Percentiles rank a stretch among this genome's conserved stretches.
These are phyloP conservation scores for Cebidichthys violaceus DNA, from an alignment of 2,113 vertebrate genomes.

Conservation along the genomic window DNA sequence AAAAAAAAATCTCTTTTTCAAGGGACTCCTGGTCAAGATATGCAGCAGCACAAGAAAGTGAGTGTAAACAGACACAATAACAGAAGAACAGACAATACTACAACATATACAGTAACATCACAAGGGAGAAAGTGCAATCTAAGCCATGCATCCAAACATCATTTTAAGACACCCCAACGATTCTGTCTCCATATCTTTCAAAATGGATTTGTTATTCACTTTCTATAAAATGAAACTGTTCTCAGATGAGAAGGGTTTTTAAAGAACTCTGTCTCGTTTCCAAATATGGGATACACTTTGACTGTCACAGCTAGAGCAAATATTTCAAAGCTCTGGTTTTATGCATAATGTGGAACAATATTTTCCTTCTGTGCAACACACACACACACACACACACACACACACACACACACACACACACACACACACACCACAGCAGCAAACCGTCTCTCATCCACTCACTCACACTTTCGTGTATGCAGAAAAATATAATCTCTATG, in stretches of 20 bases:
- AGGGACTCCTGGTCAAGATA: not conserved
- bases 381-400: not conserved
- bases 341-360: not conserved
- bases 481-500: not conserved
- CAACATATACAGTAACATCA: not conserved
- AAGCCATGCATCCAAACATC: not conserved
- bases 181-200: not conserved
- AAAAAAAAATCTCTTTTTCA: not conserved
- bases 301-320: not conserved
- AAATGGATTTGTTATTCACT: not conserved
- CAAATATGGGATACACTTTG: not conserved
- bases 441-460: not conserved
- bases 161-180: not conserved
- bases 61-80: not conserved
- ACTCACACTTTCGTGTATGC: not conserved
- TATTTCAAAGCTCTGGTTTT: constrained; percentile 15
- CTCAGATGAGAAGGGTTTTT: not conserved
- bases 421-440: not conserved
- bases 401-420: not conserved
- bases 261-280: no score
- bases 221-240: not conserved
- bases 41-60: not conserved
- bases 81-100: not conserved
- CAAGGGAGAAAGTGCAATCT: not conserved
- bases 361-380: constrained; percentile 2